phyloP scores from a whole-genome alignment of 2,113 vertebrate genomes.

The Dasypus novemcinctus region DNA sequence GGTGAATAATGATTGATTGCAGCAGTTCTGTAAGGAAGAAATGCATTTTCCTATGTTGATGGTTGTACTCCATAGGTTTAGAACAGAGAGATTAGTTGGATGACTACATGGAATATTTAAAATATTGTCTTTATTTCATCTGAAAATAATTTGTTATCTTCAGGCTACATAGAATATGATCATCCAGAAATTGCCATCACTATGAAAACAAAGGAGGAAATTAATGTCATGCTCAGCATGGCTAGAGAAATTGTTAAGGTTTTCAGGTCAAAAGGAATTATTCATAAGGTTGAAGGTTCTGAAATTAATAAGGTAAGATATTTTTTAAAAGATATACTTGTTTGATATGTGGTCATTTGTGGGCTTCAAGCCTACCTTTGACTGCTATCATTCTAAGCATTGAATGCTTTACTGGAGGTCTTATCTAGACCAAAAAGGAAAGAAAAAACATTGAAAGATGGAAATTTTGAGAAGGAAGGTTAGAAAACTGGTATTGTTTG shows the following conservation, averaged over 20 bases:
- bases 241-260: constrained; percentile 67
- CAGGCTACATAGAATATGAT: constrained; percentile 77
- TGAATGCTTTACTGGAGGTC: not conserved
- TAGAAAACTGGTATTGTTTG: not conserved
- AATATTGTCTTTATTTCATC: not conserved
- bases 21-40: not conserved
- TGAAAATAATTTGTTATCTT: constrained; percentile 43
- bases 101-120: not conserved
- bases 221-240: constrained; percentile 70
- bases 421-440: not conserved
- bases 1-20: not conserved
- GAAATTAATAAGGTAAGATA: constrained; percentile 69
- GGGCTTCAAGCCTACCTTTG: not conserved
- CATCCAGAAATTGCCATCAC: constrained; percentile 68
- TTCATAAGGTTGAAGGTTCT: constrained; percentile 59
- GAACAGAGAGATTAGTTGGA: not conserved
- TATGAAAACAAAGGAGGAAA: constrained; percentile 75
- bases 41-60: not conserved
- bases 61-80: not conserved
- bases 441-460: not conserved
- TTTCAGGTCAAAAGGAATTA: constrained; percentile 66
- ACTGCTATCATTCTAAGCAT: not conserved
- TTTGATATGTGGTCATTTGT: not conserved
- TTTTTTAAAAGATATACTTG: constrained; percentile 1
- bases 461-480: not conserved